These are phyloP conservation scores for Charina bottae DNA, from an alignment of 2,113 vertebrate species.

Conservation along the genomic window DNA sequence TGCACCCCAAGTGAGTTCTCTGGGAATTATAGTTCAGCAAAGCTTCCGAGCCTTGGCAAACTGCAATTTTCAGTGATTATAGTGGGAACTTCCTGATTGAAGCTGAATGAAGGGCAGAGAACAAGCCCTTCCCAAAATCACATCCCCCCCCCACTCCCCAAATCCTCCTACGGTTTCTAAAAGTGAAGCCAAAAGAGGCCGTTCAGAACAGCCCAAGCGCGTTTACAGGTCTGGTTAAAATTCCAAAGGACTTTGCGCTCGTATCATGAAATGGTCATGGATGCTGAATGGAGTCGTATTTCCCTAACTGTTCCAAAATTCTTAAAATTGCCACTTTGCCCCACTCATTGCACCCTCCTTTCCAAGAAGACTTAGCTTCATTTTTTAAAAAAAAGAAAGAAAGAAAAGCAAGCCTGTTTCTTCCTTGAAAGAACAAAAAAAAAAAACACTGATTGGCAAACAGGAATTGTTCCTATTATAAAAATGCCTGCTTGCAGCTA, in stretches of 20 bases:
- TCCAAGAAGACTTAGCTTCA: not conserved
- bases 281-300: not conserved
- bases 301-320: no score
- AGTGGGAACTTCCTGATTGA: not conserved
- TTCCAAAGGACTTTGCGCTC: not conserved
- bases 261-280: not conserved
- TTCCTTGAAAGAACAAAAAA: not conserved
- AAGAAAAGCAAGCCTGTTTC: not conserved
- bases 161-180: not conserved
- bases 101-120: not conserved
- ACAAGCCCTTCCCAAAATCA: not conserved
- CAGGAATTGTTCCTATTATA: not conserved
- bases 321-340: no score
- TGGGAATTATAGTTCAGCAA: not conserved
- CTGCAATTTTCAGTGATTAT: not conserved
- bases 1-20: no score
- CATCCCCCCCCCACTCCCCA: not conserved
- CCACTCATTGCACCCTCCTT: not conserved
- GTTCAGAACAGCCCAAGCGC: not conserved
- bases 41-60: not conserved
- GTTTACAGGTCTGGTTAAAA: not conserved
- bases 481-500: not conserved
- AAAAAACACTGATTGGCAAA: not conserved
- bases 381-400: not conserved
- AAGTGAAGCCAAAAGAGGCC: not conserved